Conservation (phyloP, 2,888 invertebrate species). For the Metacarcinus magister region DNA sequence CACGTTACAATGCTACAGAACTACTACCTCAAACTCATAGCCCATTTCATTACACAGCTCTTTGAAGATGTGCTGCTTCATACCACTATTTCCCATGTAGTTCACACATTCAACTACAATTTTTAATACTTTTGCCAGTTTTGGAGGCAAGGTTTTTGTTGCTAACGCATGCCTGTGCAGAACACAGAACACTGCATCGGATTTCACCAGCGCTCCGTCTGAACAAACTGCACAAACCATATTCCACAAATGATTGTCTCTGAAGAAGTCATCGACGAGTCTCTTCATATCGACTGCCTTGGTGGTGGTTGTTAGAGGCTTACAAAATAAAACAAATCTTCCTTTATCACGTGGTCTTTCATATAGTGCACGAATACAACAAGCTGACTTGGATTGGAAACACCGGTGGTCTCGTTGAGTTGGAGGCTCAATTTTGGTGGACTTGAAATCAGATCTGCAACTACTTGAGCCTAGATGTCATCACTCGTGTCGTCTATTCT, state of each 20-base stretch:
- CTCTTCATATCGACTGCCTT: slow-evolving; percentile 75
- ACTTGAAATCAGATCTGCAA: slow-evolving; percentile 77
- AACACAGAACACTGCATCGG: slow-evolving; percentile 52
- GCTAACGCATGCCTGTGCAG: slow-evolving; percentile 35
- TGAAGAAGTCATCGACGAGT: slow-evolving; percentile 78
- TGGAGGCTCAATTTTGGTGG: slow-evolving; percentile 73
- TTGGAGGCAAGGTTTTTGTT: slow-evolving; percentile 78
- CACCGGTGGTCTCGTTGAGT: slow-evolving; percentile 68
- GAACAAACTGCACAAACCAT: slow-evolving; percentile 76
- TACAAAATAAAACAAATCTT: slow-evolving; percentile 63
- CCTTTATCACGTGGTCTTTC: slow-evolving; percentile 68
- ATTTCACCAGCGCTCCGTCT: slow-evolving; percentile 70
- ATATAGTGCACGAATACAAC: slow-evolving; percentile 70
- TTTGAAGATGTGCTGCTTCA: slow-evolving; percentile 73
- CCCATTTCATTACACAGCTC: slow-evolving; percentile 77
- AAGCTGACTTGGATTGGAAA: slow-evolving; percentile 72
- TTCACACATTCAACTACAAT: slow-evolving; percentile 75
- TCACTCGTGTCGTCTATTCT: slow-evolving; percentile 71
- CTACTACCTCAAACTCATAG: slow-evolving; percentile 74
- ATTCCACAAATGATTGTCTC: slow-evolving; percentile 75
- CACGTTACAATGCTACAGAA: slow-evolving; percentile 75
- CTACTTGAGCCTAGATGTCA: slow-evolving; percentile 76
- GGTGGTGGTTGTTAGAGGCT: slow-evolving; percentile 69
- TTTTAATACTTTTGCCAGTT: slow-evolving; percentile 73
- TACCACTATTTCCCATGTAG: slow-evolving; percentile 75